These are phyloP conservation scores for Hyles euphorbiae DNA, from an alignment of 1,140 invertebrate genomes.

Conservation along the genomic window DNA sequence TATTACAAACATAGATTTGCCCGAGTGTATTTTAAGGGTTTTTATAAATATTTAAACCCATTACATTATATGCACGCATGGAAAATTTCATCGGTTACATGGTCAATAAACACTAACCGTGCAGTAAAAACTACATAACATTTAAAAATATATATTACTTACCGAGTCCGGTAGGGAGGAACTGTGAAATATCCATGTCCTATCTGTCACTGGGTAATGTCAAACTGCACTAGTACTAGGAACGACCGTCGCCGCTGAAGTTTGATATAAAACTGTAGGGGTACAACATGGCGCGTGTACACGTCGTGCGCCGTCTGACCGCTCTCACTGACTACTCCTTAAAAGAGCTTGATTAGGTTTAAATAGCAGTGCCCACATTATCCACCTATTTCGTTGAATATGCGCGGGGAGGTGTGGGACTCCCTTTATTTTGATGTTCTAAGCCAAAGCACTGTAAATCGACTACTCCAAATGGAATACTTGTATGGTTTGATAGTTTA, in stretches of 20 bases:
- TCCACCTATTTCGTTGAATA: constrained; percentile 65
- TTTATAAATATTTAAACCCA: too few species aligned
- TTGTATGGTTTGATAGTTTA: too few species aligned
- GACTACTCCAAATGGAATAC: too few species aligned
- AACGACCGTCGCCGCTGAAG: constrained; percentile 48
- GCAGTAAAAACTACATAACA: too few species aligned
- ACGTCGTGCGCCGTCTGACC: constrained; percentile 43
- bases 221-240: constrained; percentile 44
- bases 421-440: constrained; percentile 20
- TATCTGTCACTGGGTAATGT: constrained; percentile 56
- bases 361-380: constrained; percentile 69
- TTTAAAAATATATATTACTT: constrained; percentile 16
- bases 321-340: constrained; percentile 53
- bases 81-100: too few species aligned
- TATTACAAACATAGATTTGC: too few species aligned
- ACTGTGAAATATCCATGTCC: constrained; percentile 35
- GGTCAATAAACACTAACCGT: too few species aligned
- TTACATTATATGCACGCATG: too few species aligned
- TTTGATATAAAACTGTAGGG: constrained; percentile 52
- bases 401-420: constrained; percentile 39
- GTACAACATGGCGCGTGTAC: constrained; percentile 36
- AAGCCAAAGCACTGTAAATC: constrained; percentile 1
- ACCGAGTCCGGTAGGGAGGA: constrained; percentile 32
- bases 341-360: constrained; percentile 71
- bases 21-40: too few species aligned